Evolutionary conservation across 2,113 vertebrate species (phyloP).

Genomic region (Brachyhypopomus gauderio): DNA sequence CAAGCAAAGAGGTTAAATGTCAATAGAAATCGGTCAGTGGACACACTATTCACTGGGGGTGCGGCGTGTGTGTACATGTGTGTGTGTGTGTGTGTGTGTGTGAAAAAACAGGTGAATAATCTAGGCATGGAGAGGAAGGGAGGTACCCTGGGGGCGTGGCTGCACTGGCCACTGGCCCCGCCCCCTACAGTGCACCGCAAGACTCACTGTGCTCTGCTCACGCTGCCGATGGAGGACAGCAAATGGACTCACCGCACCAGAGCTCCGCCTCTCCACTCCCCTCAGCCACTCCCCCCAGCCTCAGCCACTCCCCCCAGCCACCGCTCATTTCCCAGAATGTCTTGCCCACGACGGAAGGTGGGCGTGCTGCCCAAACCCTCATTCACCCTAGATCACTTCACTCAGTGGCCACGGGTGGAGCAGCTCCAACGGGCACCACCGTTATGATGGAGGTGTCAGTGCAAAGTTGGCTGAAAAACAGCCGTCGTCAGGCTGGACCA

Average conservation of each 20-base stretch:
- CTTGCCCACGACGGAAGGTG: not conserved
- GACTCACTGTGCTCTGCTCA: constrained; percentile 8
- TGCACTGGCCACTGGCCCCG: not conserved
- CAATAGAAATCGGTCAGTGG: constrained; percentile 43
- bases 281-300: constrained; percentile 3
- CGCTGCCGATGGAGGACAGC: not conserved
- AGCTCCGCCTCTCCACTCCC: not conserved
- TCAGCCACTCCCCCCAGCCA: constrained; percentile 2
- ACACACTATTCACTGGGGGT: constrained; percentile 38
- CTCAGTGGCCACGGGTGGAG: not conserved
- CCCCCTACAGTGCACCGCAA: not conserved
- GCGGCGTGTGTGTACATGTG: not conserved
- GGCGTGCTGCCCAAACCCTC: not conserved
- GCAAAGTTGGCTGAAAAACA: not conserved
- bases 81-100: not conserved
- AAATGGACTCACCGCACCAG: not conserved
- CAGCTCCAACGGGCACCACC: not conserved
- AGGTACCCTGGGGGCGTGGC: not conserved
- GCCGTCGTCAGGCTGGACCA: not conserved
- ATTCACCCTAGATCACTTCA: not conserved
- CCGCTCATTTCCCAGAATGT: not conserved
- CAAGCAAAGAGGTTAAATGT: constrained; percentile 52
- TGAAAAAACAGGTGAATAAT: not conserved
- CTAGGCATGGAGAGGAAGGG: not conserved
- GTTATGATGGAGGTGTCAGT: constrained; percentile 12